These are phyloP conservation scores for Yponomeuta sedellus DNA, from an alignment of 2,888 invertebrate genomes.

Conservation along the genomic window DNA sequence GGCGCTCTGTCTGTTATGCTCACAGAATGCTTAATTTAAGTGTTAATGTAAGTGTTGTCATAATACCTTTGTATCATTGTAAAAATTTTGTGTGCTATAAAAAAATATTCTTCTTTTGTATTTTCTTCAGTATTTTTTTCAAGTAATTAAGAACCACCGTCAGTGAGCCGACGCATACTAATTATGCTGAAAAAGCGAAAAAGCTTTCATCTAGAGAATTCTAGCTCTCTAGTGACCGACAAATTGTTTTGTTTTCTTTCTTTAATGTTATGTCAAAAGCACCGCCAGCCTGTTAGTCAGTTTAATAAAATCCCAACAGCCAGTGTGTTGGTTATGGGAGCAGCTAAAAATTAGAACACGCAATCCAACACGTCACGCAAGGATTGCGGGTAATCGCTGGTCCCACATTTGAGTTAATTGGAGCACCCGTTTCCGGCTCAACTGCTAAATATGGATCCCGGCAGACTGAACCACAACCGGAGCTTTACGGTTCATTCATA, in stretches of 20 bases:
- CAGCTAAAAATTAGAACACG: constrained; percentile 23
- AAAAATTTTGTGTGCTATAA: too few relatives aligned
- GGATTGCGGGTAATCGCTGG: constrained; percentile 31
- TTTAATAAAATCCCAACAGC: constrained; percentile 10
- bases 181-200: not conserved
- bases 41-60: not conserved
- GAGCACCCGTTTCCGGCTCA: constrained; percentile 40
- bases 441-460: constrained; percentile 36
- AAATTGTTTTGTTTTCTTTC: not conserved
- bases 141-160: not conserved
- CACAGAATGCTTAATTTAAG: not conserved
- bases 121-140: not conserved
- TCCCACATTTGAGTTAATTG: constrained; percentile 41
- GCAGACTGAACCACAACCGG: constrained; percentile 16
- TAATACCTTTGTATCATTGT: too few relatives aligned
- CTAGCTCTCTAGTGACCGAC: not conserved
- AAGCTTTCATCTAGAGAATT: not conserved
- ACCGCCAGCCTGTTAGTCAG: not conserved
- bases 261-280: not conserved
- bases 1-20: not conserved
- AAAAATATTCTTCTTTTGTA: not conserved
- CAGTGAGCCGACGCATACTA: not conserved
- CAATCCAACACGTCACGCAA: constrained; percentile 26
- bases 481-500: not conserved
- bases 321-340: not conserved